These are phyloP conservation scores for Caenorhabditis auriculariae DNA, from an alignment of 2,888 invertebrate species.

Conservation along the genomic window DNA sequence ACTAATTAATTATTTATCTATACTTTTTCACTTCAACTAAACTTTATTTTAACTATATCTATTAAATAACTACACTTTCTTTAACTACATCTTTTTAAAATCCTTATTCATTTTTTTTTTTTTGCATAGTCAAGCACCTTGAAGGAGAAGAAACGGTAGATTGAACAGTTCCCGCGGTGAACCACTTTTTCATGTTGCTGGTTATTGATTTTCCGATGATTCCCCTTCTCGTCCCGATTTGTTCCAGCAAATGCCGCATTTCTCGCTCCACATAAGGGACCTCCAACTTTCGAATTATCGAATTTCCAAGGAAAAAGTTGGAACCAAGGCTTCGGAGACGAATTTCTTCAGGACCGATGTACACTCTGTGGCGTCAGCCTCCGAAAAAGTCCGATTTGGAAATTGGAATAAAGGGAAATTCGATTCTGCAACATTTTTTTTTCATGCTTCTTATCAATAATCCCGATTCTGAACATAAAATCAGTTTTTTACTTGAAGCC, in stretches of 20 bases:
- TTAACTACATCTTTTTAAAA: too few relatives aligned
- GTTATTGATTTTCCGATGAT: constrained; percentile 25
- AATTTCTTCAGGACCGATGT: constrained; percentile 14
- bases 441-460: too few relatives aligned
- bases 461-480: too few relatives aligned
- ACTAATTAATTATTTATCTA: too few relatives aligned
- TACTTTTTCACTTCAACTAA: too few relatives aligned
- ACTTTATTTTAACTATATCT: too few relatives aligned
- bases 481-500: too few relatives aligned
- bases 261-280: constrained; percentile 89
- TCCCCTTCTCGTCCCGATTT: constrained; percentile 72
- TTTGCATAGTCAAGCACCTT: not conserved
- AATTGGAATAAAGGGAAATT: too few relatives aligned
- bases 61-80: too few relatives aligned
- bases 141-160: constrained; percentile 12
- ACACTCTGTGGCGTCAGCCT: constrained; percentile 14
- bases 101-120: too few relatives aligned
- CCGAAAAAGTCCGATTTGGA: constrained; percentile 5
- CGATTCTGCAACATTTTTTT: too few relatives aligned
- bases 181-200: constrained; percentile 34
- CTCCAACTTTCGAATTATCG: constrained; percentile 6
- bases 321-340: constrained; percentile 11
- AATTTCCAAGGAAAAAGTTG: not conserved
- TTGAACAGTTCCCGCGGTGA: constrained; percentile 18
- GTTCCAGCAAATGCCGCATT: constrained; percentile 72